phyloP scores from a whole-genome alignment of 2,113 vertebrate species.

The Tyto alba region DNA sequence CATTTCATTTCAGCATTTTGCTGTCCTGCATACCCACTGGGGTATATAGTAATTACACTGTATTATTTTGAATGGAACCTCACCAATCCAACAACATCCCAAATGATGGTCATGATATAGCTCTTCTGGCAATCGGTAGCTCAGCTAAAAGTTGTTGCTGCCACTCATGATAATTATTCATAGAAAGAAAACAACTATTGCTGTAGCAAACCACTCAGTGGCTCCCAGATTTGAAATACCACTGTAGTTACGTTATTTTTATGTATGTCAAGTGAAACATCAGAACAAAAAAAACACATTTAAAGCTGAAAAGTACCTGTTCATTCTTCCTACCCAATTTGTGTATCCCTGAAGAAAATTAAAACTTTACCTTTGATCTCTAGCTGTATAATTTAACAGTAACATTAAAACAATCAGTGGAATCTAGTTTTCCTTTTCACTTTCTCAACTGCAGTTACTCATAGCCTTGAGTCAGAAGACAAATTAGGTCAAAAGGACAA shows the following conservation, averaged over 20 bases:
- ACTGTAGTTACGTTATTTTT: conserved; percentile 5
- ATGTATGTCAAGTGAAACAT: background rate
- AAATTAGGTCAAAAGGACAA: background rate
- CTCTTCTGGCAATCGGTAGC: background rate
- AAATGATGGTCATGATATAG: background rate
- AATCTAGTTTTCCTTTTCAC: background rate
- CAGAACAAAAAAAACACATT: background rate
- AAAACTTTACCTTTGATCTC: background rate
- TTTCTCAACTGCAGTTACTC: background rate
- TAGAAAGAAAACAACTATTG: background rate
- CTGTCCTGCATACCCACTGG: background rate
- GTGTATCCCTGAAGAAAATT: background rate
- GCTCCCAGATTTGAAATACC: background rate
- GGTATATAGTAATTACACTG: background rate
- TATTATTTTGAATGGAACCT: background rate
- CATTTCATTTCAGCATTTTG: background rate
- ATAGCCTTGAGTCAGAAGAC: background rate
- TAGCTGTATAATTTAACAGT: background rate
- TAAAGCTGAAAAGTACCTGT: background rate
- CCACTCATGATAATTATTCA: background rate
- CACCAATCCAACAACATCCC: background rate
- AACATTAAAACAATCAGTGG: background rate
- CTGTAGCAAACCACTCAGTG: background rate
- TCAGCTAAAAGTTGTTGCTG: background rate
- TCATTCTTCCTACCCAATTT: background rate